Evolutionary conservation across 2,113 vertebrate genomes (phyloP).

Genomic region (Sapayoa aenigma): DNA sequence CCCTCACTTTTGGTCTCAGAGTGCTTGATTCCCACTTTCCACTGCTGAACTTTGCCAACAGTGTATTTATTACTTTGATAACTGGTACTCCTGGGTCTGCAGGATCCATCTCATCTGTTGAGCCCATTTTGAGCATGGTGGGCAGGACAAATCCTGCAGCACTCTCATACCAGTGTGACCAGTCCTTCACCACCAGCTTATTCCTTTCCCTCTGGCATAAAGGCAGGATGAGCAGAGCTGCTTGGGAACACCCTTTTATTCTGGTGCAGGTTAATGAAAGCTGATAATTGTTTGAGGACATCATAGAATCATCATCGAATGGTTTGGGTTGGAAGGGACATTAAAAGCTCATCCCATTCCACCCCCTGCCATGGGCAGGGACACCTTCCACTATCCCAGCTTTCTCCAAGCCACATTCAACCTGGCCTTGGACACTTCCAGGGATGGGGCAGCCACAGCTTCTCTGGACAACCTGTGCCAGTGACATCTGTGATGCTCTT

Average conservation of each 20-base stretch:
- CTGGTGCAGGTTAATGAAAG: not conserved
- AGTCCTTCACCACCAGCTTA: not conserved
- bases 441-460: not conserved
- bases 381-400: not conserved
- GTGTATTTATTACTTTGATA: not conserved
- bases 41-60: not conserved
- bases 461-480: not conserved
- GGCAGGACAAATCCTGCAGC: not conserved
- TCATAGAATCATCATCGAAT: not conserved
- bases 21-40: not conserved
- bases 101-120: not conserved
- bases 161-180: not conserved
- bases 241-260: not conserved
- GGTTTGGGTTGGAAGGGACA: not conserved
- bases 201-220: not conserved
- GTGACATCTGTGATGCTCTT: not conserved
- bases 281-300: not conserved
- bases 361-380: too few species aligned
- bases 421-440: not conserved
- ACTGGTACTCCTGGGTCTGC: not conserved
- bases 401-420: not conserved
- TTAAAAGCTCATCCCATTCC: not conserved
- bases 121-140: not conserved
- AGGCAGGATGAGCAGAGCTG: not conserved
- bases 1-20: not conserved